phyloP scores from a whole-genome alignment of 2,888 invertebrate genomes.

The Cantharis rufa region DNA sequence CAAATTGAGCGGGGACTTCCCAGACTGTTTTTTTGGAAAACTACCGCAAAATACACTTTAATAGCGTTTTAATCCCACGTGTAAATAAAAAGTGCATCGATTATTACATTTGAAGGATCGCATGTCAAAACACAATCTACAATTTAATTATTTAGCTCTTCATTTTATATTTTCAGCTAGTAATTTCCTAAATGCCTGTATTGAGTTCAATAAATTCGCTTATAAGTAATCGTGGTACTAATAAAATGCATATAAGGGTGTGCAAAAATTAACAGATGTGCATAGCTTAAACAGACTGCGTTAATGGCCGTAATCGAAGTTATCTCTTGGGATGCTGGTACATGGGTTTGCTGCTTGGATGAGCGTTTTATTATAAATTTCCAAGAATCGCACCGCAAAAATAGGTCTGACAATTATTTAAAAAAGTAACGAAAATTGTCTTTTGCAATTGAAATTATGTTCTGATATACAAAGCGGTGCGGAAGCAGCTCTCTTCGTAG shows the following conservation, averaged over 20 bases:
- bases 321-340: slow-evolving; percentile 35
- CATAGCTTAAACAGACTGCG: slow-evolving; percentile 52
- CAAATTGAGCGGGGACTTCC: no score
- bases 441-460: not conserved
- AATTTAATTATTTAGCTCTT: slow-evolving; percentile 52
- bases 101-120: not conserved
- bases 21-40: not conserved
- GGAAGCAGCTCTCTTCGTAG: not conserved
- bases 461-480: not conserved
- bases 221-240: slow-evolving; percentile 44
- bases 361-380: slow-evolving; percentile 39
- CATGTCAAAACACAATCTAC: slow-evolving; percentile 54
- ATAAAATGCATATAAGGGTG: slow-evolving; percentile 43
- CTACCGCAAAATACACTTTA: not conserved
- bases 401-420: not conserved
- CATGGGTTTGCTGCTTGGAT: slow-evolving; percentile 50
- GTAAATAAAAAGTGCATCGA: slow-evolving; percentile 6
- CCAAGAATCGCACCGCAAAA: not conserved
- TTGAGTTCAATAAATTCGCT: slow-evolving; percentile 25
- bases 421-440: not conserved
- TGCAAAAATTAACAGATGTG: slow-evolving; percentile 59
- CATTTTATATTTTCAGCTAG: slow-evolving; percentile 44
- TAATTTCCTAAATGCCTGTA: not conserved
- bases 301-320: slow-evolving; percentile 46
- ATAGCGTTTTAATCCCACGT: not conserved